Evolutionary conservation across 2,113 vertebrate genomes (phyloP).

Genomic region (Trinectes maculatus): DNA sequence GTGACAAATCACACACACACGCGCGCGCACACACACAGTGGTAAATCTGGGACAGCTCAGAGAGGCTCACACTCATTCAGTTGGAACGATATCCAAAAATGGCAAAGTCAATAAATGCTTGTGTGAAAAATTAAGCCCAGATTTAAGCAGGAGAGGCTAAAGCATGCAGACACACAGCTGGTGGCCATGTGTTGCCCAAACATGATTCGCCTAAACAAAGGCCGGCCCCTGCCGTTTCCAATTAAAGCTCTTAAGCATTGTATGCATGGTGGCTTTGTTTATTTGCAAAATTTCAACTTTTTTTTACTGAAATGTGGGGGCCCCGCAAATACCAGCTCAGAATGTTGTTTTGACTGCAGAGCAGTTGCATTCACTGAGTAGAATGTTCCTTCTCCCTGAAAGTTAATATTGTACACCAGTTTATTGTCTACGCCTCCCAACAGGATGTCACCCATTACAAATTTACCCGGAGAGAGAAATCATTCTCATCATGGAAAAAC

Average conservation of each 20-base stretch:
- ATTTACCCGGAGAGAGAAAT: constrained; percentile 27
- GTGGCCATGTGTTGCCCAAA: constrained; percentile 52
- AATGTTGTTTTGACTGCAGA: constrained; percentile 11
- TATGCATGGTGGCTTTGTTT: constrained; percentile 51
- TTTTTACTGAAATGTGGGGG: constrained; percentile 22
- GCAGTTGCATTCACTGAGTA: constrained; percentile 40
- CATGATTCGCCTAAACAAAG: constrained; percentile 55
- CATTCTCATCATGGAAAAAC: constrained; percentile 56
- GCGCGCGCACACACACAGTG: not conserved
- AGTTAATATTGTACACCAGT: constrained; percentile 43
- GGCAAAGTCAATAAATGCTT: constrained; percentile 58
- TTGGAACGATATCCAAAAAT: constrained; percentile 65
- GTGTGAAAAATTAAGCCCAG: constrained; percentile 56
- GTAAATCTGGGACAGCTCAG: not conserved
- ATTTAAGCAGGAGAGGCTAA: constrained; percentile 37
- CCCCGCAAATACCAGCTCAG: constrained; percentile 22
- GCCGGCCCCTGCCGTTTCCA: constrained; percentile 25
- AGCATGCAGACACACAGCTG: constrained; percentile 63
- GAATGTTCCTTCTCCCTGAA: constrained; percentile 1
- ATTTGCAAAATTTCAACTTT: constrained; percentile 21
- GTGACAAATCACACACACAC: constrained; percentile 32
- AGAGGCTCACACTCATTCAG: constrained; percentile 28
- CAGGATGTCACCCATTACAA: constrained; percentile 40
- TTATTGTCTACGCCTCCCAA: constrained; percentile 43
- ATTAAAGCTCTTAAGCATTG: constrained; percentile 42